Base-by-base conservation (phyloP, 2,113 vertebrate genomes). In the Amphiprion ocellaris region DNA sequence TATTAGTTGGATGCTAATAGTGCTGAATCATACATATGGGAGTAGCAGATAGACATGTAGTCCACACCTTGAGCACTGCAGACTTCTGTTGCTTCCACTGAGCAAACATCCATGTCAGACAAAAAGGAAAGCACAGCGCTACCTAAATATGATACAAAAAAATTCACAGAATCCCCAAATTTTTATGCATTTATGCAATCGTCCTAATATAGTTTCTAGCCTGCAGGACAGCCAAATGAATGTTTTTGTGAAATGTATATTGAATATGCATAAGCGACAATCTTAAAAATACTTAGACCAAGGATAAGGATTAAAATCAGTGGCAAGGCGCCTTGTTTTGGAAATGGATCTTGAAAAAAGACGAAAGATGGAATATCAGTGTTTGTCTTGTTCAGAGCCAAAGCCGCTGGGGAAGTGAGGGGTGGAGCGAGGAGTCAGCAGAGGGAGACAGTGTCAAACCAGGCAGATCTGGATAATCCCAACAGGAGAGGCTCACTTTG, bases 381-480 rank as follows among this genome's bases (percentile, higher is more conserved):
- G 30, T 10, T 56, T 54, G 16, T 8, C 33, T 53, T 68, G 6
- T 19, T 53, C 30, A 4, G 41, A 64, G 62, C 4, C 28, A 53
- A 12, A 44, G 41, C 41, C 41, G 1, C 17, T 17, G 46, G 21
- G 15, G 15, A 33, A 15, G 41, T 15, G 41, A 44, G 50, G 55
- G 12, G 8, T n/a, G 30, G n/a, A n/a, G 24, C 52, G 26, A n/a
- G 12, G 44, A 67, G 12, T 33, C 63, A 66, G 63, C n/a, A 66
- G 64, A 53, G 64, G 65, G 66, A 56, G 66, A 56, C 52, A 44
- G 33, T n/a, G 41, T 44, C 56, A 71, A 46, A 28, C 14, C 12
- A 24, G 0, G 0, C 16, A 74, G 10, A 46, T 30, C 33, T 41
- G 28, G 11, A 3, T 41, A 30, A 26, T 26, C 19, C 19, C 17